Base-by-base conservation (phyloP, 2,113 vertebrate species). In the Motacilla tschutschensis region DNA sequence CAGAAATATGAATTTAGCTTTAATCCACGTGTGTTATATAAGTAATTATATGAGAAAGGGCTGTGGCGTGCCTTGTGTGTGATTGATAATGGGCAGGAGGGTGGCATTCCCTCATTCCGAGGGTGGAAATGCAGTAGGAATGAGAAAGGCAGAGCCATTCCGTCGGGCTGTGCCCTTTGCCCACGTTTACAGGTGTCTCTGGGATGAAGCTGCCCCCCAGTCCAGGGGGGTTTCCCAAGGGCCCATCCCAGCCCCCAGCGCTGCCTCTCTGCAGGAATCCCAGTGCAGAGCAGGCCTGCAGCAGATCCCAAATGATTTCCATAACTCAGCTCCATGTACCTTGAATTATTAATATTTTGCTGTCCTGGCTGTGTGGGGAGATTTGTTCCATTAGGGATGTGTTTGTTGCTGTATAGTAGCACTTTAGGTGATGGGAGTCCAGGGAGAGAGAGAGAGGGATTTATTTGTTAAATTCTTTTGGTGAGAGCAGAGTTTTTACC, bases 341-440 rank as follows among this genome's bases (percentile, higher is more conserved):
- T 74, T 95, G 91, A 96, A 94, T 96, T 96, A 95, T 96, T 96
- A 94, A 96, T 95, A 89, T 58, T 93, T 86, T 92, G 89, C 93
- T 95, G 93, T 89, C 96, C 95, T 94, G 93, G 94, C 95, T 84
- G 86, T 44, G 89, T 70, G 93, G 84, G 86, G 88, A 94, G 86
- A 48, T 93, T 94, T 94, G 83, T 78, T 64, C 95, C 78, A 25
- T 94, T 87, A 81, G 76, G 82, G 87, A 88, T 93, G 82, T 90
- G 73, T 80, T 93, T 92, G 92, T 86, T 70, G 8, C 83, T 91
- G 0, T 80, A n/a, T 1, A 20, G 83, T 12, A 91, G 44, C 40
- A 19, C 79, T 92, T 88, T 33, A 40, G 29, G 51, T 64, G 78
- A 60, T 35, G 33, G 13, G 19, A 38, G 6, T 38, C 8, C 40